Conservation (phyloP, 2,797 vertebrate genomes). For the Hippopotamyrus pictus region DNA sequence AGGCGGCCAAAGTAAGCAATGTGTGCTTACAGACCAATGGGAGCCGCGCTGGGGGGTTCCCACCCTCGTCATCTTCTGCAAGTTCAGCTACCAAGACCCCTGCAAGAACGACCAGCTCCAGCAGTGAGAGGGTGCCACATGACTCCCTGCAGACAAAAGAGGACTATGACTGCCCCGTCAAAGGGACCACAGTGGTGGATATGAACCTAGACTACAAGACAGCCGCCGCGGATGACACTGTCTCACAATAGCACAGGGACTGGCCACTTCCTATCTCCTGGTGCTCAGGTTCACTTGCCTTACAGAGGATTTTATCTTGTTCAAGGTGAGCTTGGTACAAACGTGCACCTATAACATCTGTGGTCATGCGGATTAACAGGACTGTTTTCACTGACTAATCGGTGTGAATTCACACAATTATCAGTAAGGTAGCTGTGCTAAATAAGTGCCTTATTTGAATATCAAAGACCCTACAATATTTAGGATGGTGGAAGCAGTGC, state of each 20-base stretch:
- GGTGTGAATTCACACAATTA: not conserved
- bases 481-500: not conserved
- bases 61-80: slow-evolving; percentile 50
- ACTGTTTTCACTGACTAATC: not conserved
- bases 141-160: slow-evolving; percentile 43
- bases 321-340: slow-evolving; percentile 49
- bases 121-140: slow-evolving; percentile 42
- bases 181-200: slow-evolving; percentile 67
- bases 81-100: slow-evolving; percentile 32
- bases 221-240: slow-evolving; percentile 53
- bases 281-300: slow-evolving; percentile 51
- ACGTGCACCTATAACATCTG: slow-evolving; percentile 3
- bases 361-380: slow-evolving; percentile 2
- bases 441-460: not conserved
- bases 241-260: slow-evolving; percentile 65
- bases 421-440: not conserved
- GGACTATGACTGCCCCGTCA: slow-evolving; percentile 49
- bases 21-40: slow-evolving; percentile 84
- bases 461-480: not conserved
- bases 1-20: slow-evolving; percentile 59
- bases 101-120: slow-evolving; percentile 23
- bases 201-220: slow-evolving; percentile 59
- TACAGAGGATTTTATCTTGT: slow-evolving; percentile 45
- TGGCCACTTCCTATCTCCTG: slow-evolving; percentile 31
- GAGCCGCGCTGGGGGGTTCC: slow-evolving; percentile 54